phyloP scores from a whole-genome alignment of 2,888 invertebrate genomes.

The Drosophila austrosaltans region DNA sequence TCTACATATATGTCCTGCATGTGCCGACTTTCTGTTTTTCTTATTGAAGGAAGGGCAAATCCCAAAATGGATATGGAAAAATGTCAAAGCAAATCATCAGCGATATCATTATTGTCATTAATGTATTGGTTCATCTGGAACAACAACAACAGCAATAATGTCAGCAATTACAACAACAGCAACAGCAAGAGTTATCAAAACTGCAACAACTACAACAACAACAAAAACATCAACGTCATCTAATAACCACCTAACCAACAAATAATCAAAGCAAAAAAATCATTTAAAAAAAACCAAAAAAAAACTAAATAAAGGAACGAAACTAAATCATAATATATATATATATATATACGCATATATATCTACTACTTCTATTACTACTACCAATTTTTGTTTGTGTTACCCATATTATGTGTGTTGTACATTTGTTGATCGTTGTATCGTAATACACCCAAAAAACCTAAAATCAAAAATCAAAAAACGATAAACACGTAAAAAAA shows the following conservation, averaged over 20 bases:
- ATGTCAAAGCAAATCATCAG: slow-evolving; percentile 47
- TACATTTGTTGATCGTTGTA: slow-evolving; percentile 18
- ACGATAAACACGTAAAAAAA: slow-evolving; percentile 5
- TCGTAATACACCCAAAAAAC: slow-evolving; percentile 16
- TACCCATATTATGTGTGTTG: slow-evolving; percentile 23
- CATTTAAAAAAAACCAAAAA: too few relatives aligned
- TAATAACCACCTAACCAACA: slow-evolving; percentile 66
- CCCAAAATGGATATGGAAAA: slow-evolving; percentile 54
- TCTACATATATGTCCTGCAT: too few relatives aligned
- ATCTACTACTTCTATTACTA: too few relatives aligned
- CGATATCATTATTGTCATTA: slow-evolving; percentile 34
- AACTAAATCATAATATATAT: slow-evolving; percentile 8
- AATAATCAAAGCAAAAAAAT: slow-evolving; percentile 43
- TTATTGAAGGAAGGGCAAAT: slow-evolving; percentile 39
- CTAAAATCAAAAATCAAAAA: slow-evolving; percentile 29
- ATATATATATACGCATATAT: slow-evolving; percentile 8
- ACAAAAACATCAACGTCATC: slow-evolving; percentile 34
- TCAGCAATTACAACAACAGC: slow-evolving; percentile 12
- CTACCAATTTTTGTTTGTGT: slow-evolving; percentile 3
- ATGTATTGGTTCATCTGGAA: slow-evolving; percentile 14
- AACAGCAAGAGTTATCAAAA: slow-evolving; percentile 18
- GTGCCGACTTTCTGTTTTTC: too few relatives aligned
- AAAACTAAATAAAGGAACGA: too few relatives aligned
- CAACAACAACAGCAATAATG: slow-evolving; percentile 27
- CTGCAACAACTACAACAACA: slow-evolving; percentile 25